Percentiles rank a stretch among this genome's conserved stretches.
These are phyloP conservation scores for Tribolium madens DNA, from an alignment of 1,140 invertebrate species.

Conservation along the genomic window DNA sequence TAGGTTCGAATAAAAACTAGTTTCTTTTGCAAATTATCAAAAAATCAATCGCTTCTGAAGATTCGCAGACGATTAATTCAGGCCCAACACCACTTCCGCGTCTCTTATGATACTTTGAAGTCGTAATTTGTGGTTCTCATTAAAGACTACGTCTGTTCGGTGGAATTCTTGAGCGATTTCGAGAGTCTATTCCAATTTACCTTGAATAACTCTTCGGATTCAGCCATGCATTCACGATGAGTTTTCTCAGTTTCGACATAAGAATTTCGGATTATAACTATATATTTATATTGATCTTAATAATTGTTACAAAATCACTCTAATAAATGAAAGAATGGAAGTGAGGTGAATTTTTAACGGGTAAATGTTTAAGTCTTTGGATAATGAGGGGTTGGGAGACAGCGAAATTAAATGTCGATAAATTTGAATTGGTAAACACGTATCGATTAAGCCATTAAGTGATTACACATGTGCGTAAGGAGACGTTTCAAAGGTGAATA, in stretches of 20 bases:
- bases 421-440: background rate
- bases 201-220: constrained; percentile 27
- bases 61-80: constrained; percentile 28
- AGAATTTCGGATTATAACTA: constrained; percentile 29
- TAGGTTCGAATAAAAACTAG: no score
- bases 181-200: constrained; percentile 35
- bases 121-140: constrained; percentile 38
- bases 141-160: constrained; percentile 29
- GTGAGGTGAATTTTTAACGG: no score
- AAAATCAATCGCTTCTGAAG: constrained; percentile 2
- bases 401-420: background rate
- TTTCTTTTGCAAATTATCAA: no score
- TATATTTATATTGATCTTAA: no score
- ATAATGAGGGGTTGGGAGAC: background rate
- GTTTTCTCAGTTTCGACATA: constrained; percentile 21
- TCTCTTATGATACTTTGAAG: constrained; percentile 36
- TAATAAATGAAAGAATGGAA: no score
- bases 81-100: constrained; percentile 8
- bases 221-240: constrained; percentile 30
- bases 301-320: no score
- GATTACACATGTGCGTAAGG: background rate
- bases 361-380: background rate
- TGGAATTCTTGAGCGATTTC: constrained; percentile 34
- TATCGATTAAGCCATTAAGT: background rate
- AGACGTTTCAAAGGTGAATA: background rate